phyloP scores from a whole-genome alignment of 2,113 vertebrate genomes.

The Coregonus clupeaformis region DNA sequence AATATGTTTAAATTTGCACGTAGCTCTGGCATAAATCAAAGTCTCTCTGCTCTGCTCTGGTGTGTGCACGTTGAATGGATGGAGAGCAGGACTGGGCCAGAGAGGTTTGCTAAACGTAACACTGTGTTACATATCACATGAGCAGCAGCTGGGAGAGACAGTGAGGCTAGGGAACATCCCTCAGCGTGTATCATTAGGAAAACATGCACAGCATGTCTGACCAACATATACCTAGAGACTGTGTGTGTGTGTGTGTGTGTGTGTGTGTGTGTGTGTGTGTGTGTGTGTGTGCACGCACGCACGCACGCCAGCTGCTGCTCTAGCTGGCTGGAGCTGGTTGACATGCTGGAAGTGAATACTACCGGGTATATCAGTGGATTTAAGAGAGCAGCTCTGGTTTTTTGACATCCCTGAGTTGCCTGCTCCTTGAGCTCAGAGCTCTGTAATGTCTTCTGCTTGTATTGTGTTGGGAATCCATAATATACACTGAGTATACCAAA shows the following conservation, averaged over 20 bases:
- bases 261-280: not conserved
- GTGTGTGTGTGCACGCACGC: not conserved
- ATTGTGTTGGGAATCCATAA: not conserved
- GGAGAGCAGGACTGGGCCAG: slow-evolving; percentile 6
- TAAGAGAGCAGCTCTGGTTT: slow-evolving; percentile 4
- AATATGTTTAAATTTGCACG: slow-evolving; percentile 31
- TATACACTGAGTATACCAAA: too few relatives aligned
- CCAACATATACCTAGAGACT: not conserved
- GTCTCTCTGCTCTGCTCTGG: slow-evolving; percentile 9
- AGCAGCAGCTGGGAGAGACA: slow-evolving; percentile 15
- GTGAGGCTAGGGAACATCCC: slow-evolving; percentile 3
- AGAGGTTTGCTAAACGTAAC: not conserved
- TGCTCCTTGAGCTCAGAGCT: slow-evolving; percentile 13
- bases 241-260: not conserved
- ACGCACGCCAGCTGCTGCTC: not conserved
- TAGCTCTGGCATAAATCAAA: slow-evolving; percentile 40
- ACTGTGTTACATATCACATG: not conserved
- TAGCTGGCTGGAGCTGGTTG: slow-evolving; percentile 19
- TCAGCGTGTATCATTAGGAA: slow-evolving; percentile 9
- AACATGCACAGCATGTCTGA: slow-evolving; percentile 12
- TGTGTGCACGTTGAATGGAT: not conserved
- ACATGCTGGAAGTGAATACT: slow-evolving; percentile 9
- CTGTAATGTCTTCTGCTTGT: slow-evolving; percentile 1
- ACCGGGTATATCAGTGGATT: slow-evolving; percentile 5
- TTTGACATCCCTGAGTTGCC: slow-evolving; percentile 26